Evolutionary conservation across 1,140 invertebrate genomes (phyloP).

Genomic region (Megalonaias nervosa): DNA sequence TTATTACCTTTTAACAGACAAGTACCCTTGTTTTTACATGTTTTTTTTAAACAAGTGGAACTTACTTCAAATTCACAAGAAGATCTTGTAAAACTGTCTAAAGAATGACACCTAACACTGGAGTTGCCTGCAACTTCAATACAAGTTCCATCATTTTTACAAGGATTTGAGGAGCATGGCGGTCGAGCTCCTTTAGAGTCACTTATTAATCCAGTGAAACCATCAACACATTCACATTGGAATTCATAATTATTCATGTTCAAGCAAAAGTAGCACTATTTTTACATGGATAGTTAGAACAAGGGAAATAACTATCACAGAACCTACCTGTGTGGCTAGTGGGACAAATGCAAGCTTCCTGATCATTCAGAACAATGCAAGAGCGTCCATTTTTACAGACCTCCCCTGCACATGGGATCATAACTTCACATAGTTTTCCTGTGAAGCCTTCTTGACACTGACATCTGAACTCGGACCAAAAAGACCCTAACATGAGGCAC

Average conservation of each 20-base stretch:
- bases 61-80: constrained; percentile 57
- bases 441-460: constrained; percentile 76
- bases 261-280: constrained; percentile 49
- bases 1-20: constrained; percentile 32
- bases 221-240: constrained; percentile 40
- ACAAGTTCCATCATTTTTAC: constrained; percentile 55
- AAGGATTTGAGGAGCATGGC: constrained; percentile 39
- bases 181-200: constrained; percentile 24
- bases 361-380: constrained; percentile 81
- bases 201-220: constrained; percentile 43
- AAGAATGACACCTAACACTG: constrained; percentile 47
- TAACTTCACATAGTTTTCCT: constrained; percentile 84
- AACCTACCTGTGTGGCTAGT: constrained; percentile 44
- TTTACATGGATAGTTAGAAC: constrained; percentile 47
- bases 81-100: constrained; percentile 39
- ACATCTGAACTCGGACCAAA: constrained; percentile 40
- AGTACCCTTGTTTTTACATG: constrained; percentile 45
- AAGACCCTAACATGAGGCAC: constrained; percentile 41
- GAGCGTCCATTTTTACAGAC: constrained; percentile 76
- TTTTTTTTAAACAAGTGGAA: constrained; percentile 47
- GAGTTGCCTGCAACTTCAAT: constrained; percentile 65
- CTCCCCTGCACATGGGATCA: constrained; percentile 66
- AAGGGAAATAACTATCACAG: constrained; percentile 63
- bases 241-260: constrained; percentile 35
- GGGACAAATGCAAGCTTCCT: constrained; percentile 48